These are phyloP conservation scores for Corella eumyota DNA, from an alignment of 23 tunicate genomes.

Conservation along the genomic window DNA sequence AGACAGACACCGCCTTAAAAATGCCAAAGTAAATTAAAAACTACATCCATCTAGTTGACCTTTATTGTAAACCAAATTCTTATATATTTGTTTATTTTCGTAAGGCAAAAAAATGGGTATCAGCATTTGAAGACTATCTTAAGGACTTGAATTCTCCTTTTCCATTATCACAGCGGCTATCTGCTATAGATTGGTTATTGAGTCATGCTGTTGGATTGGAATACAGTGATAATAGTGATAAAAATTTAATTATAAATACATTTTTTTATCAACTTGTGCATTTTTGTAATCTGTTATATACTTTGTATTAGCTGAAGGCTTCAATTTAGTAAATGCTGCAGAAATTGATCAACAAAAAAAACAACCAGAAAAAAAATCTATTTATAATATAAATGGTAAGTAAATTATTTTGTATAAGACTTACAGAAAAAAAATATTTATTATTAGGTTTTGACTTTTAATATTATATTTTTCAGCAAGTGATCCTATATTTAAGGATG, in stretches of 20 bases:
- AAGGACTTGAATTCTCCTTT: slow-evolving; percentile 68
- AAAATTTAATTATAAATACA: background rate
- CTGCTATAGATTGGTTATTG: slow-evolving; percentile 61
- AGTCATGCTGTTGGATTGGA: slow-evolving; percentile 68
- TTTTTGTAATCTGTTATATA: background rate
- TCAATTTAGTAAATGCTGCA: slow-evolving; percentile 14
- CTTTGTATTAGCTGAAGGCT: slow-evolving; percentile 8
- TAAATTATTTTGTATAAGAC: no score
- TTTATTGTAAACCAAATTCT: no score
- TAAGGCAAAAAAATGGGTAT: slow-evolving; percentile 51
- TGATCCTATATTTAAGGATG: slow-evolving; percentile 39
- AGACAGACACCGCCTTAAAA: slow-evolving; percentile 34
- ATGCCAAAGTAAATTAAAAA: slow-evolving; percentile 5
- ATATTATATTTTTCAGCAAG: no score
- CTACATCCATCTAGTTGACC: background rate
- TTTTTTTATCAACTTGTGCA: background rate
- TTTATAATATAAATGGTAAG: slow-evolving; percentile 19
- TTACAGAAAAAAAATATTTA: no score
- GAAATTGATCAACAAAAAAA: slow-evolving; percentile 5
- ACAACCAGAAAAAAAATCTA: background rate
- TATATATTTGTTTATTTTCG: no score
- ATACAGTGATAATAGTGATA: slow-evolving; percentile 60
- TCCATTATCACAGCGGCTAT: slow-evolving; percentile 9
- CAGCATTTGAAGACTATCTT: slow-evolving; percentile 27
- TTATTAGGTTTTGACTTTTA: no score